A percentile compares a stretch with the other conserved stretches of the same genome.
phyloP scores from a whole-genome alignment of 2,888 invertebrate species.

The Eupithecia dodoneata region DNA sequence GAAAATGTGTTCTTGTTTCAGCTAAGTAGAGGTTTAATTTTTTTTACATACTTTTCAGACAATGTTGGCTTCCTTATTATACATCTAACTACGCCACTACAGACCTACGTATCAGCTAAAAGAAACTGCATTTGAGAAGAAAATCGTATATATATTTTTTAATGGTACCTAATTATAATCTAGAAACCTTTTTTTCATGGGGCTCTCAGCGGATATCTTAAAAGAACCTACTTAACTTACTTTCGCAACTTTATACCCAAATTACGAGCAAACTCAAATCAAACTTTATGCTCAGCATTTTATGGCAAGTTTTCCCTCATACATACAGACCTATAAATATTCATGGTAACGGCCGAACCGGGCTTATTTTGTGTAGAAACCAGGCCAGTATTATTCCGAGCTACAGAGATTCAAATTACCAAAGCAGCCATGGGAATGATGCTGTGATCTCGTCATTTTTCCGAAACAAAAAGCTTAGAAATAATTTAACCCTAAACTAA shows the following conservation, averaged over 20 bases:
- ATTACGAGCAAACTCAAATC: constrained; percentile 32
- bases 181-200: not conserved
- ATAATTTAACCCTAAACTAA: no score
- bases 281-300: constrained; percentile 34
- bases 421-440: not conserved
- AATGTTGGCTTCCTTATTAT: not conserved
- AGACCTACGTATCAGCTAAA: not conserved
- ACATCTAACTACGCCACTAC: not conserved
- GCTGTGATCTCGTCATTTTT: no score
- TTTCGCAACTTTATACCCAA: constrained; percentile 25
- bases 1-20: not conserved
- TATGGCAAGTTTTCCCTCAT: constrained; percentile 34
- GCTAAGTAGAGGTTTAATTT: not conserved
- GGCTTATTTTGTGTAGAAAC: constrained; percentile 9
- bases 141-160: not conserved
- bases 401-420: not conserved
- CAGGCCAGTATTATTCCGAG: not conserved
- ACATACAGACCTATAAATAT: constrained; percentile 34
- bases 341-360: constrained; percentile 28
- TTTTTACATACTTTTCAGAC: not conserved
- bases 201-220: constrained; percentile 6
- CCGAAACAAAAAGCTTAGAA: no score
- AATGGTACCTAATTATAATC: not conserved
- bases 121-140: not conserved
- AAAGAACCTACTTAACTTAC: constrained; percentile 11